These are phyloP conservation scores for Drosophila suzukii DNA, from an alignment of 1,140 invertebrate species.

Conservation along the genomic window DNA sequence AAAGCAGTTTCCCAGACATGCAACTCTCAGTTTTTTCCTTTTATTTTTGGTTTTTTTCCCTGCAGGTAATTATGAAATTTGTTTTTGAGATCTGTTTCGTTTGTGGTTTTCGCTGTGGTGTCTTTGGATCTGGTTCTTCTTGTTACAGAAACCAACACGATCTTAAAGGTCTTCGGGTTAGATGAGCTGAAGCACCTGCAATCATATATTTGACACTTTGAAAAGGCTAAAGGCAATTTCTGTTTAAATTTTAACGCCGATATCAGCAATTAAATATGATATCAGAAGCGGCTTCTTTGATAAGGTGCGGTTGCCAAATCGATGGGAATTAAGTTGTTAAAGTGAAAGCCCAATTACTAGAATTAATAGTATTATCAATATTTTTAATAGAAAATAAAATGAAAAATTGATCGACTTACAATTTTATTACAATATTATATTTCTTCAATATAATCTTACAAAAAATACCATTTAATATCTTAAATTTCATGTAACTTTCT, in stretches of 20 bases:
- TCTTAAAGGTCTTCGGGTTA: slow-evolving; percentile 40
- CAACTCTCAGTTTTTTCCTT: slow-evolving; percentile 33
- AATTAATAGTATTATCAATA: no score
- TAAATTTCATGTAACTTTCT: background rate
- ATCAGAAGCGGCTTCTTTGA: background rate
- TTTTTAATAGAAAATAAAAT: no score
- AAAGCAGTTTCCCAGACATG: slow-evolving; percentile 54
- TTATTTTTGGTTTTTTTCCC: background rate
- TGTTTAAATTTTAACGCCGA: slow-evolving; percentile 4
- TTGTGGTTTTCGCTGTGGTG: slow-evolving; percentile 20
- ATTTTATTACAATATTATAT: background rate
- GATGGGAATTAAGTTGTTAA: background rate
- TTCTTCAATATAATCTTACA: background rate
- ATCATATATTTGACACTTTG: slow-evolving; percentile 16
- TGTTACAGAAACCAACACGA: slow-evolving; percentile 23
- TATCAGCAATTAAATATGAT: slow-evolving; percentile 27
- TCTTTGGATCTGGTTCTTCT: slow-evolving; percentile 21
- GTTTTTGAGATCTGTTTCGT: slow-evolving; percentile 34
- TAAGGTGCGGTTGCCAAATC: background rate
- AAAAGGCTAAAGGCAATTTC: background rate
- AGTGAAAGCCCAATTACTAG: background rate
- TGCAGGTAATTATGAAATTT: slow-evolving; percentile 38
- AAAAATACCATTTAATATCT: background rate
- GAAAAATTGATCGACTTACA: no score
- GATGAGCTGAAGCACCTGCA: slow-evolving; percentile 6